Conservation (phyloP, 2,113 vertebrate genomes). For the Holacanthus passer region DNA sequence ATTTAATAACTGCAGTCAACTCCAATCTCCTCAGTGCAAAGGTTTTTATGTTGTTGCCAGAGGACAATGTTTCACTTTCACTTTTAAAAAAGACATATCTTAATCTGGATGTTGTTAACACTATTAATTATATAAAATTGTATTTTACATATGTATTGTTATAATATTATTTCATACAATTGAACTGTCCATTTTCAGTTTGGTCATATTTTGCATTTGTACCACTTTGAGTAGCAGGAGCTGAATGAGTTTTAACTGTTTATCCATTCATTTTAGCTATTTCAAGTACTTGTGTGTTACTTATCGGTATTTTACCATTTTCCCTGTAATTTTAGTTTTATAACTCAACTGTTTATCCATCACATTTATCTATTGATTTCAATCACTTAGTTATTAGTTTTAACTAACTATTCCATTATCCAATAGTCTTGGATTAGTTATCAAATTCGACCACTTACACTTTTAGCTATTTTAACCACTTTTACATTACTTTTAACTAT, state of each 20-base stretch:
- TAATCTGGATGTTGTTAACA: background rate
- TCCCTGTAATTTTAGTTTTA: too few species aligned
- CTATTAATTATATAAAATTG: background rate
- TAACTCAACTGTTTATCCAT: background rate
- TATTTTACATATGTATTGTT: too few species aligned
- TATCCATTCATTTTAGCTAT: background rate
- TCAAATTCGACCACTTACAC: background rate
- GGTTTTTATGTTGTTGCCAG: background rate
- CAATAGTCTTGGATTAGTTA: too few species aligned
- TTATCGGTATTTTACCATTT: background rate
- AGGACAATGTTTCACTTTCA: background rate
- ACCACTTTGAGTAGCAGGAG: background rate
- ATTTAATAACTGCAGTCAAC: conserved; percentile 2
- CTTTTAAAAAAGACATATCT: background rate
- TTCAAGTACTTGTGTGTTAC: background rate
- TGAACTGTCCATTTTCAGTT: background rate
- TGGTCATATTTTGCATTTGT: too few species aligned
- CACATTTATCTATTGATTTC: background rate
- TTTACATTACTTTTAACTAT: too few species aligned
- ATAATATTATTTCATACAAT: background rate
- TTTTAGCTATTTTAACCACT: background rate
- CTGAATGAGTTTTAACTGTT: background rate
- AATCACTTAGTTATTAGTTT: background rate
- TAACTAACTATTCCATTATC: background rate
- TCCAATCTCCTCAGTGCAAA: background rate